Percentiles rank a stretch among this genome's conserved stretches.
Evolutionary conservation across 2,113 vertebrate genomes (phyloP).

Genomic region (Ailuropoda melanoleuca): DNA sequence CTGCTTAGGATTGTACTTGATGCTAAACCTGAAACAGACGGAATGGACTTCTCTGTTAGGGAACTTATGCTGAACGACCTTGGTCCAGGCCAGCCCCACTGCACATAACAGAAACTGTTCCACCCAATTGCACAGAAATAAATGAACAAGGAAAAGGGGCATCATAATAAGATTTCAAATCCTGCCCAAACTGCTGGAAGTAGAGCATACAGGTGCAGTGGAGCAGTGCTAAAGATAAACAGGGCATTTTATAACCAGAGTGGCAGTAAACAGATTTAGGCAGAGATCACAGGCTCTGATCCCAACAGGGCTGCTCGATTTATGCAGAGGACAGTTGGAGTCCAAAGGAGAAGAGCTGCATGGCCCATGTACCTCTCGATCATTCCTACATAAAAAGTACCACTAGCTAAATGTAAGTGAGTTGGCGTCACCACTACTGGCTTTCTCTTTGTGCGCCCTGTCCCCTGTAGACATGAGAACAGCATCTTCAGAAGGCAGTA

Average conservation of each 20-base stretch:
- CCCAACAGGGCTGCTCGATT: slow-evolving; percentile 58
- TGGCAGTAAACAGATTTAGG: background rate
- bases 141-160: background rate
- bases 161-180: background rate
- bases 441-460: background rate
- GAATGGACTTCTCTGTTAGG: background rate
- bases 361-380: background rate
- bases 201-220: background rate
- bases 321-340: background rate
- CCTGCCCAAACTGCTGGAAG: background rate
- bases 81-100: background rate
- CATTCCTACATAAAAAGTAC: background rate
- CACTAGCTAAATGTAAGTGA: background rate
- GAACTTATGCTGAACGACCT: background rate
- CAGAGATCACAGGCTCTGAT: slow-evolving; percentile 67
- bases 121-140: slow-evolving; percentile 9
- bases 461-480: slow-evolving; percentile 34
- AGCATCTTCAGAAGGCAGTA: slow-evolving; percentile 59
- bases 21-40: background rate
- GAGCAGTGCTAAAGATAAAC: background rate
- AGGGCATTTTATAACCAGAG: background rate
- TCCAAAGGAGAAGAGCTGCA: background rate
- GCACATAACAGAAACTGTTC: background rate
- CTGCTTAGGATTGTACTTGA: background rate
- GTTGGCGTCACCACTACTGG: background rate